Evolutionary conservation across 2,113 vertebrate genomes (phyloP).

Genomic region (Pterocles gutturalis): DNA sequence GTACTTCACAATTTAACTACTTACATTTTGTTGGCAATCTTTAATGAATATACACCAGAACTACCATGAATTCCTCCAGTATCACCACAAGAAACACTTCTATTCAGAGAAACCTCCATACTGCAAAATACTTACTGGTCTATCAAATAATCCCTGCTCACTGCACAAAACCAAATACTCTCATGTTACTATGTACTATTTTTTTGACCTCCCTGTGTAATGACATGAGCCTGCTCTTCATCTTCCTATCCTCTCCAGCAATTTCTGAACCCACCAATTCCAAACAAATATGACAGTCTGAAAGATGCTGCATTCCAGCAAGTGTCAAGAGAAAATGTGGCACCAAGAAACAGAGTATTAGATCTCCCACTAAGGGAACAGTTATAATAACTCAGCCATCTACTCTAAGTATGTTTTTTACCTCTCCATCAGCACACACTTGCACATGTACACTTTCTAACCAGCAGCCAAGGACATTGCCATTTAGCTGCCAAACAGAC

Average conservation of each 20-base stretch:
- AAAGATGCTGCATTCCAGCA: not conserved
- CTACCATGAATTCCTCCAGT: not conserved
- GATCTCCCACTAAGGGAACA: not conserved
- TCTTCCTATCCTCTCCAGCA: not conserved
- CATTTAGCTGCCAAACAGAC: not conserved
- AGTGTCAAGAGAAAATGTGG: not conserved
- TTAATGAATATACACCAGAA: not conserved
- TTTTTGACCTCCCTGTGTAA: not conserved
- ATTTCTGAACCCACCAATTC: not conserved
- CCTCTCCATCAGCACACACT: not conserved
- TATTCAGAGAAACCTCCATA: not conserved
- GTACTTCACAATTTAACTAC: not conserved
- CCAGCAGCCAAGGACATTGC: not conserved
- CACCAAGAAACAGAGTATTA: fast-evolving
- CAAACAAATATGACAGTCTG: not conserved
- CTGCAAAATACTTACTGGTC: not conserved
- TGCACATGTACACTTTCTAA: not conserved
- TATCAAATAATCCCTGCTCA: not conserved
- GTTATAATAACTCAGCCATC: not conserved
- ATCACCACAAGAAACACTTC: not conserved
- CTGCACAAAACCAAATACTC: not conserved
- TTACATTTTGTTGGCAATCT: not conserved
- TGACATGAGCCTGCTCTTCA: fast-evolving
- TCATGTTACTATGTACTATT: not conserved
- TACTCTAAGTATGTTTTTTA: too few relatives aligned